A percentile compares a stretch with the other conserved stretches of the same genome.
Conservation (phyloP, 2,888 invertebrate genomes). For the Luperina testacea region DNA sequence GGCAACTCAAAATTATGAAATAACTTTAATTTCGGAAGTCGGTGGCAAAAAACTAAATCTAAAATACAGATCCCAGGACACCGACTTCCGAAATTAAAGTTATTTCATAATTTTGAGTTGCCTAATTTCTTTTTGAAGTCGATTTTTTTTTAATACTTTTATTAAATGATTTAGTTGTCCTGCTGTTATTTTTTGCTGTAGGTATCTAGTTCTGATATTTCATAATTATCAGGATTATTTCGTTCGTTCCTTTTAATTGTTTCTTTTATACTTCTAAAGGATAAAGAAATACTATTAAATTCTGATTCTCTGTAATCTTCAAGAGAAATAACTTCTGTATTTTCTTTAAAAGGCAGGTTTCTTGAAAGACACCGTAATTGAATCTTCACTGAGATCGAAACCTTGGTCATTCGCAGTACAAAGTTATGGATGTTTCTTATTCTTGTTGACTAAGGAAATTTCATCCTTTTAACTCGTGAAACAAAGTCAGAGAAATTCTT, state of each 20-base stretch:
- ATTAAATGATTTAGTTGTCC: background rate
- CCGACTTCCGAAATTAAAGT: no score
- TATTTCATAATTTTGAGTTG: no score
- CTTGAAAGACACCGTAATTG: conserved; percentile 9
- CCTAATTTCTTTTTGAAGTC: no score
- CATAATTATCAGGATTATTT: background rate
- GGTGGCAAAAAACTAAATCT: no score
- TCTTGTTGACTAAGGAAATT: background rate
- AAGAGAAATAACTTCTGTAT: background rate
- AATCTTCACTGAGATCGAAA: conserved; percentile 9
- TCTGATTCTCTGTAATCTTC: background rate
- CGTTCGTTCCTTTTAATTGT: background rate
- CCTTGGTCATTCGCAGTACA: conserved; percentile 4
- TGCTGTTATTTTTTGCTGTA: background rate
- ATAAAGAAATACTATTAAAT: background rate
- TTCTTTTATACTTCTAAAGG: background rate
- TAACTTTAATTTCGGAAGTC: no score
- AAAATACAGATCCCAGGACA: no score
- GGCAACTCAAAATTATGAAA: no score
- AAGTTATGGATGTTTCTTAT: conserved; percentile 1
- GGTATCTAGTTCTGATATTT: background rate
- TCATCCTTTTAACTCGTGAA: background rate
- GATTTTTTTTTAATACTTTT: no score
- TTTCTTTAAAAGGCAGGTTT: background rate
- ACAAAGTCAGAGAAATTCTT: background rate